A percentile compares a stretch with the other conserved stretches of the same genome.
These are phyloP conservation scores for Nomada lathburiana DNA, from an alignment of 2,888 invertebrate species.

Conservation along the genomic window DNA sequence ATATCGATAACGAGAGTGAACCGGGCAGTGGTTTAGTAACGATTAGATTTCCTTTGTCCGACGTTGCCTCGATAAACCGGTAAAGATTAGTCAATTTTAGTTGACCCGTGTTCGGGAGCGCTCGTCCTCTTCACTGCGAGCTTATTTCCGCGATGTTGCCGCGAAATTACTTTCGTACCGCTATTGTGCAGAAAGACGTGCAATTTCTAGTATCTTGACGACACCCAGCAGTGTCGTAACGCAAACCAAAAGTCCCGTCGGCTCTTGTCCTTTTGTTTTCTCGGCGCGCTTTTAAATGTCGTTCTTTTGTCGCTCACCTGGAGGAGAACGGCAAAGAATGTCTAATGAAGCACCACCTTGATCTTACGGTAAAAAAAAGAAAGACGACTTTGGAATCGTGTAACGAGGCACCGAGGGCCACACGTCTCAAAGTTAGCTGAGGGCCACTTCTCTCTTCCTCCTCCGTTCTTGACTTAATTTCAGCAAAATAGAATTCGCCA, in stretches of 20 bases:
- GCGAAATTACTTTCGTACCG: slow-evolving; percentile 56
- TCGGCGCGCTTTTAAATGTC: slow-evolving; percentile 58
- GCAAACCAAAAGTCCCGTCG: slow-evolving; percentile 55
- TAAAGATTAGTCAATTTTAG: neutral
- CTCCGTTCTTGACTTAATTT: neutral
- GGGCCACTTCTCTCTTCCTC: slow-evolving; percentile 8
- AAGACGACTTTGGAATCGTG: slow-evolving; percentile 26
- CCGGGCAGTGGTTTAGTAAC: no score
- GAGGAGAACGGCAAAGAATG: slow-evolving; percentile 36
- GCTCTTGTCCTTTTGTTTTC: slow-evolving; percentile 55
- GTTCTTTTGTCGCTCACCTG: slow-evolving; percentile 37
- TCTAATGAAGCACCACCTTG: slow-evolving; percentile 64
- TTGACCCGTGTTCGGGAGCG: neutral
- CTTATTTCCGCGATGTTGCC: slow-evolving; percentile 45
- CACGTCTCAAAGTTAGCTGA: slow-evolving; percentile 46
- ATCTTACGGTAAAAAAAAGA: slow-evolving; percentile 47
- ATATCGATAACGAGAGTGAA: no score
- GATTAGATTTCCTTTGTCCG: no score
- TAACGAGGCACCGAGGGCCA: slow-evolving; percentile 44
- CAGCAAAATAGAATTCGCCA: slow-evolving; percentile 12
- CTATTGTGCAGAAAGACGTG: slow-evolving; percentile 58
- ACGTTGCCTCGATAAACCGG: no score
- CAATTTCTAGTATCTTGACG: slow-evolving; percentile 60
- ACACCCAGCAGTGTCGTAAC: slow-evolving; percentile 54
- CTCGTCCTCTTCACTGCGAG: neutral